These are phyloP conservation scores for Oryzias sinensis DNA, from an alignment of 2,797 vertebrate genomes.

Conservation along the genomic window DNA sequence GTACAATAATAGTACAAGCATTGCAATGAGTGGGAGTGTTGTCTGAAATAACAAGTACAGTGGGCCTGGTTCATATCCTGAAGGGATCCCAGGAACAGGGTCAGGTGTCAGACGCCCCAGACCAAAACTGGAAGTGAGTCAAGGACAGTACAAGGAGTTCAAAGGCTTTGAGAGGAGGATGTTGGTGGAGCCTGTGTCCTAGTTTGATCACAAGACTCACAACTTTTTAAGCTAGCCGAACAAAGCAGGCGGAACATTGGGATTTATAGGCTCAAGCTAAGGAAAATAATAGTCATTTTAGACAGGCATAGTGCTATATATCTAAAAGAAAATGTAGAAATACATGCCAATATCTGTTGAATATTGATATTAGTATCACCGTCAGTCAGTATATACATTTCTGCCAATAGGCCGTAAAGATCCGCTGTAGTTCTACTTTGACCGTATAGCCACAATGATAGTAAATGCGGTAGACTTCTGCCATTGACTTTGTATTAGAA, in stretches of 20 bases:
- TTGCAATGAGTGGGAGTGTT: conserved; percentile 22
- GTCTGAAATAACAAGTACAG: conserved; percentile 65
- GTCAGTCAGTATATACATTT: no score
- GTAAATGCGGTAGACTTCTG: no score
- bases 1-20: conserved; percentile 35
- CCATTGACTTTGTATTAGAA: no score
- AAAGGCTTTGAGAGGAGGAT: conserved; percentile 7
- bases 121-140: conserved; percentile 40
- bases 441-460: no score
- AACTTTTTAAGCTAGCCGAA: not conserved
- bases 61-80: conserved; percentile 32
- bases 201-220: not conserved
- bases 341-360: no score
- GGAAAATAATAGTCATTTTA: no score
- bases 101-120: conserved; percentile 52
- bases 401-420: no score
- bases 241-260: not conserved
- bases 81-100: conserved; percentile 39
- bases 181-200: not conserved
- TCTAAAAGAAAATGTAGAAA: no score
- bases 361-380: no score
- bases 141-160: conserved; percentile 25
- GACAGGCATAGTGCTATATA: no score
- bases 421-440: no score
- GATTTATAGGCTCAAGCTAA: not conserved